phyloP scores from a whole-genome alignment of 2,113 vertebrate genomes.

The Puffinus mauretanicus region DNA sequence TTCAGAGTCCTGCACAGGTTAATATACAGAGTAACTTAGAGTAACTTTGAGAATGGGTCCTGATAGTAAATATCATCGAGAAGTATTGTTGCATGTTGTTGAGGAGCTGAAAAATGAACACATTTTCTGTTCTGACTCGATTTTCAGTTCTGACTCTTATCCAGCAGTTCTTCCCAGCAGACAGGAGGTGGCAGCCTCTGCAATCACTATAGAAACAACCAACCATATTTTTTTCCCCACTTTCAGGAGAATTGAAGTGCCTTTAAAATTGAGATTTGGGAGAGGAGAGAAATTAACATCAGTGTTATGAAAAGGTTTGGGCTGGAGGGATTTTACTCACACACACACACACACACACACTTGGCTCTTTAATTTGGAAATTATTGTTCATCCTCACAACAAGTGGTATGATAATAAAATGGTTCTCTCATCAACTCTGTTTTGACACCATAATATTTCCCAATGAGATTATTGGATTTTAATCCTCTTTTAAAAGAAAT shows the following conservation, averaged over 20 bases:
- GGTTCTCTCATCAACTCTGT: neutral
- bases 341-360: neutral
- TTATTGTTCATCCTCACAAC: neutral
- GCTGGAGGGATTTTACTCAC: neutral
- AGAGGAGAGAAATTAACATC: neutral
- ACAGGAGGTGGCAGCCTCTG: neutral
- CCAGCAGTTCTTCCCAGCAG: neutral
- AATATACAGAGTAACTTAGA: neutral
- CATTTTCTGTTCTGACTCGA: neutral
- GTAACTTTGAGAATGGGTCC: neutral
- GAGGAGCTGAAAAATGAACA: neutral
- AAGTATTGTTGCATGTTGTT: neutral
- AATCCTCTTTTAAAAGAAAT: neutral
- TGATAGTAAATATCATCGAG: neutral
- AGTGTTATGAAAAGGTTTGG: neutral
- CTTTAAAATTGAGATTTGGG: neutral
- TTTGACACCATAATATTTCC: neutral
- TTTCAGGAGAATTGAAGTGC: neutral
- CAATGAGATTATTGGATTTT: neutral
- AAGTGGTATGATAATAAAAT: neutral
- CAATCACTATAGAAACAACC: neutral
- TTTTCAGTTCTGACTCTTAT: neutral
- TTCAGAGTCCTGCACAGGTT: neutral
- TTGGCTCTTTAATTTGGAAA: neutral
- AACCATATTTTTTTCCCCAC: neutral